phyloP scores from a whole-genome alignment of 2,888 invertebrate species.

The Morinoia aosen region DNA sequence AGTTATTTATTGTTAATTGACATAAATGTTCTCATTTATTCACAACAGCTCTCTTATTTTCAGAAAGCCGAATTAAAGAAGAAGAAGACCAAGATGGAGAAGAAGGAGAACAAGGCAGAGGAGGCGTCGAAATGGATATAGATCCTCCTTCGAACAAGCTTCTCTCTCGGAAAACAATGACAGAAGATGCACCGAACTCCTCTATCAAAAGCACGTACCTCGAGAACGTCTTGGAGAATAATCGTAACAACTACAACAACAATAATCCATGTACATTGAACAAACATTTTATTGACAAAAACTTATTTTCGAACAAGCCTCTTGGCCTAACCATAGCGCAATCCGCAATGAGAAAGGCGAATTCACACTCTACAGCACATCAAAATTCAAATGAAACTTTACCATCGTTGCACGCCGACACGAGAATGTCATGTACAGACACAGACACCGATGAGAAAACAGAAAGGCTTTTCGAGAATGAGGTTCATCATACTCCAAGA shows the following conservation, averaged over 20 bases:
- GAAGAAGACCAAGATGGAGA: not conserved
- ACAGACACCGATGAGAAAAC: not conserved
- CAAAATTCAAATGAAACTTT: not conserved
- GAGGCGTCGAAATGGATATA: not conserved
- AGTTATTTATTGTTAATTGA: not conserved
- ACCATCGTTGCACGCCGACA: not conserved
- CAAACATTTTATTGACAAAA: not conserved
- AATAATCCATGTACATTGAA: not conserved
- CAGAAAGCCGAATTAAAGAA: not conserved
- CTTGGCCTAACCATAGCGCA: not conserved
- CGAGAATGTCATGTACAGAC: not conserved
- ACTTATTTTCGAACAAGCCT: not conserved
- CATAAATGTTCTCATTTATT: not conserved
- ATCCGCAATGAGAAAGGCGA: not conserved
- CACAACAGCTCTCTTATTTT: not conserved
- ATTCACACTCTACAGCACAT: not conserved
- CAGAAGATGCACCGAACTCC: not conserved
- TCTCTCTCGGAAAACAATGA: not conserved
- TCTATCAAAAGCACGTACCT: not conserved
- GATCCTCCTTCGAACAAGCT: not conserved
- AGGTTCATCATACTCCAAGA: not conserved
- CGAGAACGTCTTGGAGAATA: not conserved
- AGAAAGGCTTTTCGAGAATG: not conserved
- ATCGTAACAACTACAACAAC: slow-evolving; percentile 13
- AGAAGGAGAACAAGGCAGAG: not conserved